Evolutionary conservation across 2,113 vertebrate genomes (phyloP), one percentile per base, ranked within the genome.

Genomic region (Xenotilapia longispinis): DNA sequence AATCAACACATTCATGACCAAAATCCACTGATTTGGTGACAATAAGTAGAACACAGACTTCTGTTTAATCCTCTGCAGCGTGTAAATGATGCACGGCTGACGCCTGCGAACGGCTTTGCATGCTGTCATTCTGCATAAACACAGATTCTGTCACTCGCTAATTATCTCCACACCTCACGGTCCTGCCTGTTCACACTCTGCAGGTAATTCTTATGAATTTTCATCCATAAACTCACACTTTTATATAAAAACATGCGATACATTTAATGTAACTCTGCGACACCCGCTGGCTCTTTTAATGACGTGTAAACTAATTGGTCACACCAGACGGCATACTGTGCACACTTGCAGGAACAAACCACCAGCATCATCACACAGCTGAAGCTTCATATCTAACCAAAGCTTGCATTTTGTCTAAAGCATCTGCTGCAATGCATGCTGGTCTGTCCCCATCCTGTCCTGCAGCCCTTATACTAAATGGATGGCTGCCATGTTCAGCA

Each of bases 361-460:
- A 63, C 23, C 6, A 49, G 51, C 54, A 58, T 65, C 23, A 17
- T 21, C 3, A 28, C 38, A 70, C 55, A 78, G 33, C 49, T 47
- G 31, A 60, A 36, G 53, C 78, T 58, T 84, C 55, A 42, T 7
- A 36, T 23, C 60, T 84, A 45, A 89, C 49, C 36, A 73, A 19
- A 68, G 65, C 42, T 42, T 90, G 84, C 88, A 87, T 92, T 86
- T 90, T 92, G n/a, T 87, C 8, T 82, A 21, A 84, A 36, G 81
- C 73, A 11, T 26, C 33, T 82, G 60, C 65, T 89, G 63, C 84
- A 17, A 55, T 84, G 93, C 94, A 94, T 95, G 93, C 80, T 84
- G 21, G 54, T 86, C 58, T 86, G 55, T 79, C 38, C 81, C 49
- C 80, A 47, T 91, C 73, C 28, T 78, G 45, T 40, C 63, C 80